Base-by-base conservation (phyloP, 2,797 vertebrate species). In the Sciaenops ocellatus region DNA sequence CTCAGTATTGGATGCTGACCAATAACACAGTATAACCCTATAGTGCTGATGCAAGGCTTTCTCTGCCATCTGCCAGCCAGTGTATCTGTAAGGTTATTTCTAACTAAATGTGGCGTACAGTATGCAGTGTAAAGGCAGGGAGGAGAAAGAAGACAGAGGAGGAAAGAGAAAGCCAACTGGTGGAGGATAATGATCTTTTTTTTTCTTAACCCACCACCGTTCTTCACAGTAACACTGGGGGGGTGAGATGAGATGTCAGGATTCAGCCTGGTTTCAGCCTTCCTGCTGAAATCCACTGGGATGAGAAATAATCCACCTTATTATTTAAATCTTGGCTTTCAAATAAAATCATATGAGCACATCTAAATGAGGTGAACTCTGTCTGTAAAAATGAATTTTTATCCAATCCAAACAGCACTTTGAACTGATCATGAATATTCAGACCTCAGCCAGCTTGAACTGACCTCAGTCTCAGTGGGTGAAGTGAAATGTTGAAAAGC, bases 31-130 rank as follows among this genome's bases (percentile, higher is more conserved):
- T 73, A 65, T 60, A 11, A 13, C 16, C 42, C 47, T 62, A 62
- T 82, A 83, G 67, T 84, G 85, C 86, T 84, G 83, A 92, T 81
- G 64, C 63, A 86, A 65, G 59, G 65, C 57, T 87, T 91, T 85
- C 50, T 67, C 44, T 69, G 78, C 79, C 77, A 86, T 88, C 73
- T 88, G 80, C 65, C 71, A 86, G 51, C 77, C 56, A 65, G 61
- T 73, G 57, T 48, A 74, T 80, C 68, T 65, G 48, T 81, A 78
- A 79, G 84, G 81, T 84, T 87, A 74, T 86, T 90, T 79, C 76
- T 48, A 47, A 71, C 50, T 73, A 62, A 80, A 76, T 75, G 54
- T 42, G 47, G 30, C 17, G 3, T 66, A 65, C 50, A 64, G 66
- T 69, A 59, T 42, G 26, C 64, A 61, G 34, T 57, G 46, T 65